A percentile compares a stretch with the other conserved stretches of the same genome.
These are phyloP conservation scores for Eleginops maclovinus DNA, from an alignment of 2,113 vertebrate species.

Conservation along the genomic window DNA sequence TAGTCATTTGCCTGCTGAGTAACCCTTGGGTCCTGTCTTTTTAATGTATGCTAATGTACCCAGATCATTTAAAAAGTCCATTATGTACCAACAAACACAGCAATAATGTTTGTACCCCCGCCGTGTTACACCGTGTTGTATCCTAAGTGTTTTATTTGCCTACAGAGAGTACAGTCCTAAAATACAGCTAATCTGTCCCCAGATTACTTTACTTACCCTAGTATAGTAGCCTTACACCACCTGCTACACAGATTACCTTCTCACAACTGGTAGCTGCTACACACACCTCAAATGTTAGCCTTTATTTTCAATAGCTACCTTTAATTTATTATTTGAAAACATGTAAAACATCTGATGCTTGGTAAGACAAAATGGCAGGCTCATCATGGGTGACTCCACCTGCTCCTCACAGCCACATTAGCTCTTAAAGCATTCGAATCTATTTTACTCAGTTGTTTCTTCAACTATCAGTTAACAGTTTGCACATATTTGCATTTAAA, in stretches of 20 bases:
- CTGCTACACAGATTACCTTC: neutral
- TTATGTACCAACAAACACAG: neutral
- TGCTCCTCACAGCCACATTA: neutral
- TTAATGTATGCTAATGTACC: neutral
- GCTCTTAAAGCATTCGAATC: neutral
- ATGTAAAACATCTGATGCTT: neutral
- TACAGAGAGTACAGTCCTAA: neutral
- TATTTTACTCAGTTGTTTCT: neutral
- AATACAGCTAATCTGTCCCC: neutral
- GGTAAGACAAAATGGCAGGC: slow-evolving; percentile 62
- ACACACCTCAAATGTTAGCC: neutral
- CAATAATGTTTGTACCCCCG: neutral
- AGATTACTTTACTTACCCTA: neutral
- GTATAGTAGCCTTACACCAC: neutral
- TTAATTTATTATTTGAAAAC: neutral
- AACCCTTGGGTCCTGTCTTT: neutral
- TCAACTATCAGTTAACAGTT: rapidly evolving
- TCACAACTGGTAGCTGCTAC: neutral
- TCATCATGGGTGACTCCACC: slow-evolving; percentile 13
- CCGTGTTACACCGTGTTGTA: neutral
- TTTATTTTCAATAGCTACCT: neutral
- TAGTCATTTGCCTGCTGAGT: neutral
- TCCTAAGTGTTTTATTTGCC: neutral
- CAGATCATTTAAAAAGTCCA: slow-evolving; percentile 6
- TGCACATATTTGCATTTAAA: neutral